Evolutionary conservation across 1,140 invertebrate genomes (phyloP).

Genomic region (Monomorium pharaonis): DNA sequence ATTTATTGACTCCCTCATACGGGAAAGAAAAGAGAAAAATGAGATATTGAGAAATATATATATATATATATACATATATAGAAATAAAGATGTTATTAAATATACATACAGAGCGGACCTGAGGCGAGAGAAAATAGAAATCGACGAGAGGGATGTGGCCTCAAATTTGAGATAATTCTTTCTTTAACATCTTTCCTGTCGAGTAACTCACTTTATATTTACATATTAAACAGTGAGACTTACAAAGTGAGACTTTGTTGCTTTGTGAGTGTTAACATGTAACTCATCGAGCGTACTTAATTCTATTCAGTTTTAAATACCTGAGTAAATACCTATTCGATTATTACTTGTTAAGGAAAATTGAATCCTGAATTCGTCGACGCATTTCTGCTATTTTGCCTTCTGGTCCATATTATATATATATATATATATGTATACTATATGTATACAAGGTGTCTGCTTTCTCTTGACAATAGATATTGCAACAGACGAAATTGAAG

Average conservation of each 20-base stretch:
- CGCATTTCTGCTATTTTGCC: constrained; percentile 23
- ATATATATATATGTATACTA: constrained; percentile 52
- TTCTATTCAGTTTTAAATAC: background rate
- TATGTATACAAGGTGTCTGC: constrained; percentile 54
- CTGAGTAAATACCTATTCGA: constrained; percentile 5
- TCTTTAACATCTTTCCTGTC: background rate
- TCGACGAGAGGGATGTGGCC: background rate
- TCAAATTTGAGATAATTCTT: constrained; percentile 26
- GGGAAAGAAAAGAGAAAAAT: constrained; percentile 27
- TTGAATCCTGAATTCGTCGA: background rate
- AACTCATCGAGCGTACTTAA: constrained; percentile 12
- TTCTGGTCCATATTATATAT: constrained; percentile 43
- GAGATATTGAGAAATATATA: constrained; percentile 12
- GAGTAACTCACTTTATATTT: background rate
- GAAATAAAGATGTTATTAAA: constrained; percentile 54
- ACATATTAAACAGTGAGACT: no score
- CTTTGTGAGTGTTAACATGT: background rate
- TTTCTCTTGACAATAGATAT: constrained; percentile 22
- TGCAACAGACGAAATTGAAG: background rate
- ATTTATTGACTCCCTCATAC: constrained; percentile 37
- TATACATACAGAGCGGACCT: constrained; percentile 45
- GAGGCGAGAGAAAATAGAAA: background rate
- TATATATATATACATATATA: constrained; percentile 35
- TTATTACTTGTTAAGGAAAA: background rate
- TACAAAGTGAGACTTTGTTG: background rate